These are phyloP conservation scores for Cladorhizidae sp. DNA, from an alignment of 37 sponge, comb jelly and placozoan genomes.

Conservation along the genomic window DNA sequence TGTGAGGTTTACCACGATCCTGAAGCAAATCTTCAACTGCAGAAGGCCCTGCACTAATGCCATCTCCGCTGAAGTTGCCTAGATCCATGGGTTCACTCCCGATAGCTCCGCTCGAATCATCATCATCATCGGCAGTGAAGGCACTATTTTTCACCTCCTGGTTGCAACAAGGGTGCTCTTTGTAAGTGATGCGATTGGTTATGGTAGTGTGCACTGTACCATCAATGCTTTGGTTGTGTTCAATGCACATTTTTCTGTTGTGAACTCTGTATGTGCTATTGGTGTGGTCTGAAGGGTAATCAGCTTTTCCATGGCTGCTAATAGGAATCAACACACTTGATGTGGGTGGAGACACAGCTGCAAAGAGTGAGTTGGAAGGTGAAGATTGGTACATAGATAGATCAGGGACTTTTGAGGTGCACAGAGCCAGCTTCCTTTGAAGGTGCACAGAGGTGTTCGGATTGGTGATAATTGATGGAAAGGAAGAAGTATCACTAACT, in stretches of 20 bases:
- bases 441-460: constrained; percentile 10
- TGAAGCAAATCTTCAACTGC: neutral
- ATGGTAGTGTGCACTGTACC: constrained; percentile 61
- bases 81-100: constrained; percentile 12
- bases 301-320: constrained; percentile 23
- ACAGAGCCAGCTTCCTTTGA: constrained; percentile 64
- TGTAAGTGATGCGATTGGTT: constrained; percentile 65
- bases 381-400: constrained; percentile 56
- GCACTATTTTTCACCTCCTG: neutral
- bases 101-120: neutral
- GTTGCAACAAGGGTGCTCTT: constrained; percentile 1
- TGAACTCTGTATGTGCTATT: constrained; percentile 36
- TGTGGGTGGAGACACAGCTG: constrained; percentile 12
- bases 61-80: neutral
- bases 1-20: constrained; percentile 2
- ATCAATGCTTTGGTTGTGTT: constrained; percentile 52
- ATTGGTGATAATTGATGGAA: constrained; percentile 12
- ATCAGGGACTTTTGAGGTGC: constrained; percentile 74
- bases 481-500: constrained; percentile 11
- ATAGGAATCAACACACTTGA: neutral
- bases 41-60: neutral
- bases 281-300: constrained; percentile 42
- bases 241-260: constrained; percentile 42
- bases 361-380: constrained; percentile 46
- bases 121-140: neutral